Percentiles rank a stretch among this genome's conserved stretches.
Evolutionary conservation across 1,140 invertebrate species (phyloP).

Genomic region (Ephestia elutella): DNA sequence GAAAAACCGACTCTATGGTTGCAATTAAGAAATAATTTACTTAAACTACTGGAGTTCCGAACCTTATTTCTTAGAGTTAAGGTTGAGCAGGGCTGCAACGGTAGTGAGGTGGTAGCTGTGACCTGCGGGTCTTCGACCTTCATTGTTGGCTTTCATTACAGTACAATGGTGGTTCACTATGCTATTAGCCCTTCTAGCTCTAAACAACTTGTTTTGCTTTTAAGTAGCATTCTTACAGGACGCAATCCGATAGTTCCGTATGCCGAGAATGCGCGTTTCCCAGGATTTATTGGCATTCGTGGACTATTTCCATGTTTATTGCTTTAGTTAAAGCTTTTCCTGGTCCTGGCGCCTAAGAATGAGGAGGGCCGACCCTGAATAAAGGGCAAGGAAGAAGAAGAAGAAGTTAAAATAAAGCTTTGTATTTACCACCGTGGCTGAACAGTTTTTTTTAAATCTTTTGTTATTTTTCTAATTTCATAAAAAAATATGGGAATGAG

Average conservation of each 20-base stretch:
- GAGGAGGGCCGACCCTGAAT: too few species aligned
- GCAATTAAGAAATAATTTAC: conserved; percentile 4
- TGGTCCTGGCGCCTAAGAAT: too few species aligned
- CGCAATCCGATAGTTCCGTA: conserved; percentile 1
- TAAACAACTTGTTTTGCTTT: conserved; percentile 7
- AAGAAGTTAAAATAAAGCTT: too few species aligned
- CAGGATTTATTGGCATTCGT: conserved; percentile 1
- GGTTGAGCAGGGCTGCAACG: not conserved
- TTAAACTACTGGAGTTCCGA: not conserved
- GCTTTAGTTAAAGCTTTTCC: too few species aligned
- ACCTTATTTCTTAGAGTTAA: conserved; percentile 9
- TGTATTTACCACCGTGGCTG: not conserved
- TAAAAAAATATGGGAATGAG: too few species aligned
- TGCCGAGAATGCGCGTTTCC: not conserved
- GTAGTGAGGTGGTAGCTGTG: conserved; percentile 43
- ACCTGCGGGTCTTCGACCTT: conserved; percentile 62
- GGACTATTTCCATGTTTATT: not conserved
- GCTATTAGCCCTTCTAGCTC: conserved; percentile 5
- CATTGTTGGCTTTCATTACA: conserved; percentile 59
- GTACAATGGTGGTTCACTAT: conserved; percentile 39
- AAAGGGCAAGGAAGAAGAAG: too few species aligned
- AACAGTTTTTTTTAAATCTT: too few species aligned
- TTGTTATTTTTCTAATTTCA: too few species aligned
- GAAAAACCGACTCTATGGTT: not conserved
- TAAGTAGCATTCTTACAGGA: not conserved